Evolutionary conservation across 2,888 invertebrate genomes (phyloP).

Genomic region (Deilephila elpenor): DNA sequence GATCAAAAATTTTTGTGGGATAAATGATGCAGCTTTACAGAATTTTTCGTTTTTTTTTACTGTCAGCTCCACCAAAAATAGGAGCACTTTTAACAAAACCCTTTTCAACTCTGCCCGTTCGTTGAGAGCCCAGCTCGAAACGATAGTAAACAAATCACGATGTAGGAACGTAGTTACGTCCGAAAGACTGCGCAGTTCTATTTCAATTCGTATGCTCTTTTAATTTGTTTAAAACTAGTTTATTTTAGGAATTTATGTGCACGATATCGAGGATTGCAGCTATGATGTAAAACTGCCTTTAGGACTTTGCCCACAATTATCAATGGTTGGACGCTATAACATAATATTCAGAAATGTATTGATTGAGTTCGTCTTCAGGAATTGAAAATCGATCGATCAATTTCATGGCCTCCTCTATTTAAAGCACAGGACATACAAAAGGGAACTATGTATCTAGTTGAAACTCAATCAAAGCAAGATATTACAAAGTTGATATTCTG

Average conservation of each 20-base stretch:
- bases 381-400: no score
- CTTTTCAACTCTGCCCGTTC: constrained; percentile 9
- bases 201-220: constrained; percentile 1
- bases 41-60: not conserved
- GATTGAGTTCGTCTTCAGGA: no score
- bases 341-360: no score
- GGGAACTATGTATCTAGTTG: no score
- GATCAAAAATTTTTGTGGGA: constrained; percentile 7
- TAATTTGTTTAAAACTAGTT: not conserved
- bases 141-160: constrained; percentile 19
- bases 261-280: not conserved
- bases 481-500: not conserved
- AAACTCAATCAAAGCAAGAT: no score
- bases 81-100: constrained; percentile 25
- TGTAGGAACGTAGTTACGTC: not conserved
- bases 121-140: not conserved
- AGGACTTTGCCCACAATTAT: no score
- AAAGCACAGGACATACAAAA: no score
- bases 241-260: not conserved
- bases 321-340: no score
- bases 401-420: no score
- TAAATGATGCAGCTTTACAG: constrained; percentile 1
- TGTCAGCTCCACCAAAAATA: constrained; percentile 4
- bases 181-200: not conserved
- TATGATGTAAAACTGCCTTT: no score